Percentiles rank a stretch among this genome's conserved stretches.
phyloP scores from a whole-genome alignment of 2,888 invertebrate genomes.

The Ischnura elegans region DNA sequence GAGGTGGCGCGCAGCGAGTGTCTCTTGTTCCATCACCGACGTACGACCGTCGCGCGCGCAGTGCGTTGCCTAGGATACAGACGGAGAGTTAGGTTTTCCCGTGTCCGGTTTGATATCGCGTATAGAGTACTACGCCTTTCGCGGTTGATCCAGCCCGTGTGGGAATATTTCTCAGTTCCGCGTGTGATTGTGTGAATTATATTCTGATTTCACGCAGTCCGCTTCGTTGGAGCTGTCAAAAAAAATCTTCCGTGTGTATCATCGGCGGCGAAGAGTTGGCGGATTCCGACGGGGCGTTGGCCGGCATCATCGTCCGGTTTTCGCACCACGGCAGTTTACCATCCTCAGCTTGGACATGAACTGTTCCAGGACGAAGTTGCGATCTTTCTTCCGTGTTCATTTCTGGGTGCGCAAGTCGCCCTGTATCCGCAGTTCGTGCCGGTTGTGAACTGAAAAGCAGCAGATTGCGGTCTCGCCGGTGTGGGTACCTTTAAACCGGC shows the following conservation, averaged over 20 bases:
- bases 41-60: conserved; percentile 54
- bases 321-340: background rate
- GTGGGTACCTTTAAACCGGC: conserved; percentile 51
- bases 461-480: background rate
- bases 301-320: background rate
- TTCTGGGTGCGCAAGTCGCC: conserved; percentile 23
- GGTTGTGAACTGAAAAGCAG: background rate
- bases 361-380: conserved; percentile 43
- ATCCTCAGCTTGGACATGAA: conserved; percentile 59
- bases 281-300: conserved; percentile 50
- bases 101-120: background rate
- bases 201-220: background rate
- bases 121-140: background rate
- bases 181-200: background rate
- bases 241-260: no score
- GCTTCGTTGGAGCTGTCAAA: background rate
- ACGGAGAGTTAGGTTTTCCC: background rate
- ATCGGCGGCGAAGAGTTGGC: no score
- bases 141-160: background rate
- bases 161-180: background rate
- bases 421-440: background rate
- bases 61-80: conserved; percentile 18
- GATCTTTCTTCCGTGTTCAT: background rate
- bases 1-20: conserved; percentile 41
- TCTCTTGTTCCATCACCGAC: background rate